These are phyloP conservation scores for Aphodius sticticus DNA, from an alignment of 2,888 invertebrate genomes.

Conservation along the genomic window DNA sequence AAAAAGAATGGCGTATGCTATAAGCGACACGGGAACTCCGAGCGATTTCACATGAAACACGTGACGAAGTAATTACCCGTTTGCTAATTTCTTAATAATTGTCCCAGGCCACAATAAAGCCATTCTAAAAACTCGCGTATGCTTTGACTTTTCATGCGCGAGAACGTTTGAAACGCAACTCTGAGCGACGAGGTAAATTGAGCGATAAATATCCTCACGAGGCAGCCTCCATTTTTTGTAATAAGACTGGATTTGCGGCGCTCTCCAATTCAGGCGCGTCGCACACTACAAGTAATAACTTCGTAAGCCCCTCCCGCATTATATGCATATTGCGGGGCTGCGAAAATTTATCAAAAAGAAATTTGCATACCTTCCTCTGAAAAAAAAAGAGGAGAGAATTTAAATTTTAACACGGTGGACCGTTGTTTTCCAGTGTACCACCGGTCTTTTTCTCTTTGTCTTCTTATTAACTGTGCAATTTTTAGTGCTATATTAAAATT, in stretches of 20 bases:
- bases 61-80: neutral
- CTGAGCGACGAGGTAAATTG: neutral
- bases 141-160: neutral
- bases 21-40: neutral
- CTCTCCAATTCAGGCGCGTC: neutral
- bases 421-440: no score
- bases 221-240: neutral
- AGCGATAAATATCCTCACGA: constrained; percentile 4
- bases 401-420: constrained; percentile 6
- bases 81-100: neutral
- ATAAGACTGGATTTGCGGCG: neutral
- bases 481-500: neutral
- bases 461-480: neutral
- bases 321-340: constrained; percentile 53
- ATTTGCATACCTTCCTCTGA: constrained; percentile 48
- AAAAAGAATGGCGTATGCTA: neutral
- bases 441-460: no score
- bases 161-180: neutral
- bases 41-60: neutral
- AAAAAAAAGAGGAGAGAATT: constrained; percentile 14
- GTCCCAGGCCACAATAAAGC: neutral
- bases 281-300: constrained; percentile 48
- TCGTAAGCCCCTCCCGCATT: constrained; percentile 52
- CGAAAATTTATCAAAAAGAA: constrained; percentile 53
- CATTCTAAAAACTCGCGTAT: neutral